Base-by-base conservation (phyloP, 2,888 invertebrate genomes). In the Lomographa bimaculata region DNA sequence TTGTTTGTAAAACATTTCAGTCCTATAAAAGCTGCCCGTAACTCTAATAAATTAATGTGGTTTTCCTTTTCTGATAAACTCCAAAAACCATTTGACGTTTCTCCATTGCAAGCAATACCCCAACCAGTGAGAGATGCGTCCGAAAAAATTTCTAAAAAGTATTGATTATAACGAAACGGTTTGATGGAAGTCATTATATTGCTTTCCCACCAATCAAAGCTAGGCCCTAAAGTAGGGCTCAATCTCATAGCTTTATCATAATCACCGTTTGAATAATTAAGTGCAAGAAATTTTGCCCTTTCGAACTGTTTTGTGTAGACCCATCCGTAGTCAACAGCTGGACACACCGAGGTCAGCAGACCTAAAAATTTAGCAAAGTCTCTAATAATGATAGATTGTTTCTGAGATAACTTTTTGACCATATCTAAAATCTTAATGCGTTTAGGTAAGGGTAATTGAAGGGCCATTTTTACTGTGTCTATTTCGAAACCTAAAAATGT, bases 41-140 rank as follows among this genome's bases (percentile, higher is more conserved):
- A 16, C n/a, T 42, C 41, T n/a, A 46, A 7, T 3, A 24, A 35
- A 5, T 46, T 46, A 7, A 41, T 46, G 11, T 42, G 38, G 1
- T 6, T 5, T 0, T 6, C 5, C 1, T 5, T 8, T 23, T 42
- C 45, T 4, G 11, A 11, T 1, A n/a, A 1, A 1, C 5, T 25
- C 33, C 35, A 34, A 1, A 16, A 3, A 2, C 38, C 42, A 10
- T 12, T 12, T 5, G 32, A 8, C 5, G 8, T 18, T 12, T 12
- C 12, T 3, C n/a, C 5, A n/a, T 7, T 7, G 10, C 25, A 25
- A 25, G 12, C 11, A n/a, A 7, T 12, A n/a, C 25, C 25, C 25
- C 25, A 25, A n/a, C 25, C 25, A 1, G 25, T 25, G 6, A 4
- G 11, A 4, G 25, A 25, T 4, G 25, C 25, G 12, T 25, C 25